A percentile compares a stretch with the other conserved stretches of the same genome.
Evolutionary conservation across 2,888 invertebrate species (phyloP).

Genomic region (Miltochrista miniata): DNA sequence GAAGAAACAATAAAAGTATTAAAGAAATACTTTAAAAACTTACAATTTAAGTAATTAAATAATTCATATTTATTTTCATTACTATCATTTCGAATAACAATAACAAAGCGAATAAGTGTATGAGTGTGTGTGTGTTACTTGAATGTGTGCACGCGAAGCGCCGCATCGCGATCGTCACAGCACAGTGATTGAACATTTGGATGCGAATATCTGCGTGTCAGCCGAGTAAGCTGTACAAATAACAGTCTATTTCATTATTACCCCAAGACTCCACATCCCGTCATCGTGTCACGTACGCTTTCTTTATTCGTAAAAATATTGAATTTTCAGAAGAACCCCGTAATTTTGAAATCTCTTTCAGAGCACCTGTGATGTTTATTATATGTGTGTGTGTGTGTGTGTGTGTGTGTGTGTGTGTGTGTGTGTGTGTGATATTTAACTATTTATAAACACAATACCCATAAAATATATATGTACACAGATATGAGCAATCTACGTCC

Average conservation of each 20-base stretch:
- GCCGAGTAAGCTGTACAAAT: background rate
- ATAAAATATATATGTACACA: background rate
- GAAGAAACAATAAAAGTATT: slow-evolving; percentile 73
- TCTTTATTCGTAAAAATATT: too few species aligned
- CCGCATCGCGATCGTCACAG: slow-evolving; percentile 1
- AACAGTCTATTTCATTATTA: background rate
- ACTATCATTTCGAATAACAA: slow-evolving; percentile 67
- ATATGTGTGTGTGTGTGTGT: background rate
- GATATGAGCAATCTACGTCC: background rate
- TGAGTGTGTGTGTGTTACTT: slow-evolving; percentile 34
- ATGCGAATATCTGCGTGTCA: background rate
- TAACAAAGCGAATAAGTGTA: slow-evolving; percentile 77
- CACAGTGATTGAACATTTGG: background rate
- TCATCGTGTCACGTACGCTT: too few species aligned
- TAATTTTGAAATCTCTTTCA: too few species aligned
- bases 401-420: background rate
- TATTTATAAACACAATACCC: background rate
- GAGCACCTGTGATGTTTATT: too few species aligned
- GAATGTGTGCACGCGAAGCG: slow-evolving; percentile 13
- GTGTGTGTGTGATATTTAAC: background rate
- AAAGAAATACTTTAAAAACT: slow-evolving; percentile 69
- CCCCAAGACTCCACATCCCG: background rate
- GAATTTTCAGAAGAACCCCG: too few species aligned
- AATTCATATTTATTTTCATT: slow-evolving; percentile 54
- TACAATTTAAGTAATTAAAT: slow-evolving; percentile 72